Evolutionary conservation across 35 echinoderm and acorn worm genomes (phyloP), one percentile per base, ranked within the genome.

Genomic region (Patiria miniata): DNA sequence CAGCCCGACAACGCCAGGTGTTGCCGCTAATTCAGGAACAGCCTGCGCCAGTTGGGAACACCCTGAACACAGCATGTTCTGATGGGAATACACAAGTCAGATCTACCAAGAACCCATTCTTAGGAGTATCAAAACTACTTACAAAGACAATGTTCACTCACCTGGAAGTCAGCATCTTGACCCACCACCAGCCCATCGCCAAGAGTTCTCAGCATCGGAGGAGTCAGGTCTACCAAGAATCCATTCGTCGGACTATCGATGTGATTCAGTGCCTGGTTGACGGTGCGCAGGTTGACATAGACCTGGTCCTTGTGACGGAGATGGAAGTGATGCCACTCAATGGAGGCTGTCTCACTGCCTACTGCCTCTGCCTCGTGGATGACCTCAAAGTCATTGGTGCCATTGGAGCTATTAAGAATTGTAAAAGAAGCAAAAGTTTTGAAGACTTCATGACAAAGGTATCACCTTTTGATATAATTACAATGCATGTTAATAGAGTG

Each of bases 281-380:
- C 34, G 26, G 57, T 68, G 17, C 82, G 79, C 39, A 90, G 51
- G 21, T 82, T 30, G 39, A 90, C 38, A 21, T 83, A 83, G 12
- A 90, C 79, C 33, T 69, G 37, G 36, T 90, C 88, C 17, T 69
- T 81, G 39, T 90, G 79, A 18, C 51, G 36, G 1, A 90, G 88
- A 36, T 90, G 88, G 36, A 90, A 90, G 34, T 83, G 78, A 77
- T 83, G 79, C 88, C 88, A 90, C 22, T 90, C 60, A 34, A 90
- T 83, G 32, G n/a, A 90, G 29, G 39, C 23, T 7, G 61, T 12
- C 1, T 57, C 33, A 0, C 39, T 39, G 0, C 36, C 56, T n/a
- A 83, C 57, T 12, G 88, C 40, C 36, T 83, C 57, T 5, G 79
- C 23, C 32, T 81, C 39, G 47, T 90, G 88, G 40, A 90, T 83